Evolutionary conservation across 2,113 vertebrate species (phyloP), one percentile per base, ranked within the genome.

Genomic region (Lota lota): DNA sequence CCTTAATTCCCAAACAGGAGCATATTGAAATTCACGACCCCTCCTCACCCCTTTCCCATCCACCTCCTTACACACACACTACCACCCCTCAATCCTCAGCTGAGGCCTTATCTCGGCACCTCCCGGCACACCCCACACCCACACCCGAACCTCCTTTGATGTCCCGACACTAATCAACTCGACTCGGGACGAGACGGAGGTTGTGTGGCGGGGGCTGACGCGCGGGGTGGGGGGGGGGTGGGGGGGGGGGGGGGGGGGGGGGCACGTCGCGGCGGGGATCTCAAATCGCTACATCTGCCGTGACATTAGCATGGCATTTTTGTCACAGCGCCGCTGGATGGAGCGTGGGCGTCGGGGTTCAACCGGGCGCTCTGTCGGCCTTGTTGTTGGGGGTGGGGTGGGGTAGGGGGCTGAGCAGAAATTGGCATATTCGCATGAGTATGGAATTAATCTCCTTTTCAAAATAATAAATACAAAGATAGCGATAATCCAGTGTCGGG

Each of bases 231-330:
- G 57, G 19, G 65, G 40, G 83, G 82, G 64, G 67, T 68, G 7
- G 28, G 28, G 3, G 3, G 28, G 36, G 36, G 36, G 11, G 3
- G 36, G 36, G 79, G 83, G 89, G 89, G 64, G 64, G 12, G 72
- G 83, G 81, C 28, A 87, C 90, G 92, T 93, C 90, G 63, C 50
- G 53, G 53, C 53, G 71, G 51, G 67, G 78, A 91, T 92, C 90
- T 88, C 18, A 89, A 91, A 92, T 92, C 90, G 79, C 88, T 84
- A 87, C 86, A 93, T 92, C 90, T 92, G 79, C 68, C 79, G 83
- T 93, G 92, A 92, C 92, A 93, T 93, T 93, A 91, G 80, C 81
- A 81, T 93, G 92, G 89, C 91, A 93, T 93, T 93, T 93, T 92
- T 40, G 90, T 86, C 76, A 76, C 87, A 82, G 89, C 84, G 78